Conservation (phyloP, 2,888 invertebrate species). For the Aphidoletes aphidimyza region DNA sequence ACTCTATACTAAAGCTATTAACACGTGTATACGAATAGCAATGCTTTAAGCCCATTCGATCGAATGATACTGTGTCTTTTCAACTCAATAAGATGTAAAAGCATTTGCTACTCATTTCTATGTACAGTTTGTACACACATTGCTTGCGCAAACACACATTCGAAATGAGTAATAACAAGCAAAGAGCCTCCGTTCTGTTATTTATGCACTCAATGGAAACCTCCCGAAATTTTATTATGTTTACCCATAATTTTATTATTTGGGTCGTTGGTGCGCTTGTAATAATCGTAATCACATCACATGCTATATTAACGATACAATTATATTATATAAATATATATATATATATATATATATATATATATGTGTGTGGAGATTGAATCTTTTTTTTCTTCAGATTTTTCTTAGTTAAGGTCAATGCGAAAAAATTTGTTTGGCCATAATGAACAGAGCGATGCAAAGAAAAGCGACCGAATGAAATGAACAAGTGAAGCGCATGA, state of each 20-base stretch:
- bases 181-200: not conserved
- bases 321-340: not conserved
- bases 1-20: not conserved
- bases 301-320: not conserved
- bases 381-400: not conserved
- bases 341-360: no score
- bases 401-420: not conserved
- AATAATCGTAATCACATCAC: slow-evolving; percentile 25
- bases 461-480: no score
- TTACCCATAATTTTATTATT: slow-evolving; percentile 20
- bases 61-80: not conserved
- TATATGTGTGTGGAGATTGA: no score
- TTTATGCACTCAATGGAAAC: not conserved
- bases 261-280: not conserved
- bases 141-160: not conserved
- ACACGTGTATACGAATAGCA: not conserved
- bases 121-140: not conserved
- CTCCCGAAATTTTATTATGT: not conserved
- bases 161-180: not conserved
- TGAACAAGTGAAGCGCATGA: no score
- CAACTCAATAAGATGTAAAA: not conserved
- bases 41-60: not conserved
- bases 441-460: no score
- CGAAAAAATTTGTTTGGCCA: not conserved
- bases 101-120: no score